These are phyloP conservation scores for Percopsis omiscomaycus DNA, from an alignment of 2,797 vertebrate genomes.

Conservation along the genomic window DNA sequence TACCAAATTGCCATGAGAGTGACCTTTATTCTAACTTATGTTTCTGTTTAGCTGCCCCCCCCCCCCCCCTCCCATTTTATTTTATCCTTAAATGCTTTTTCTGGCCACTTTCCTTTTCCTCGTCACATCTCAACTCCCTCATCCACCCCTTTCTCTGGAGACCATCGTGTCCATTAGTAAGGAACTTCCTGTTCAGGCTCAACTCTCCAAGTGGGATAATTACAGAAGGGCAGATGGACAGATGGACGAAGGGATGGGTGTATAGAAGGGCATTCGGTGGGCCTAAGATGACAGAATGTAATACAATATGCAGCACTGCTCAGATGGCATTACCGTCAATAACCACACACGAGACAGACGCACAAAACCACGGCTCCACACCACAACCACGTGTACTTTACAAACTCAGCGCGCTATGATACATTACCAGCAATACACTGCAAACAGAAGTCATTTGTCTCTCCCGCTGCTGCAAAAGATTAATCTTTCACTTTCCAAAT, in stretches of 20 bases:
- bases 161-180: conserved; percentile 77
- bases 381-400: conserved; percentile 7
- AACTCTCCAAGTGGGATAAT: conserved; percentile 13
- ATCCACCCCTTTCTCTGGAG: conserved; percentile 48
- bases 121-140: neutral
- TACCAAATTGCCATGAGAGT: too few species aligned
- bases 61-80: conserved; percentile 36
- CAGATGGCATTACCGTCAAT: neutral
- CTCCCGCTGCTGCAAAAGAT: conserved; percentile 29
- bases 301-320: neutral
- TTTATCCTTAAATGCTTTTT: conserved; percentile 40
- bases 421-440: conserved; percentile 1
- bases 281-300: neutral
- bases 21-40: too few species aligned
- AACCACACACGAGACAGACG: neutral
- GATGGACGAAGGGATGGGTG: conserved; percentile 4
- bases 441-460: conserved; percentile 37
- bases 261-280: neutral
- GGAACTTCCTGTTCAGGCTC: conserved; percentile 56
- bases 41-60: too few species aligned
- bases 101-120: conserved; percentile 20
- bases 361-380: conserved; percentile 14
- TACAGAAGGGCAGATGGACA: conserved; percentile 17
- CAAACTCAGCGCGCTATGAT: conserved; percentile 11
- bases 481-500: conserved; percentile 38